These are phyloP conservation scores for Danio albolineatus DNA, from an alignment of 2,797 vertebrate genomes.

Conservation along the genomic window DNA sequence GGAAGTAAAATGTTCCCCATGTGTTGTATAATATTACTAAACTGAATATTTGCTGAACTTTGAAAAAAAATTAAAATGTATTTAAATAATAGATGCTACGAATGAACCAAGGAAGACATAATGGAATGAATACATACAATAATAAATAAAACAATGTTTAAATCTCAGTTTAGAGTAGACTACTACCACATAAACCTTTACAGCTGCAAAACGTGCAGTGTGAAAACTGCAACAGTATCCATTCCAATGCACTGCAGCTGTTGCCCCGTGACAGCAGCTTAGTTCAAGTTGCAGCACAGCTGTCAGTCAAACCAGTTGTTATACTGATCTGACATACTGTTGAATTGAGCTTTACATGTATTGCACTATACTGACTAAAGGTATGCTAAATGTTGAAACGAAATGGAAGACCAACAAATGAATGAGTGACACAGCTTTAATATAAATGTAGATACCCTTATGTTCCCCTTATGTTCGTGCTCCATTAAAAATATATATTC, in stretches of 20 bases:
- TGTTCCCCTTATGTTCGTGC: too few relatives aligned
- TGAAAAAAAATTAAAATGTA: too few relatives aligned
- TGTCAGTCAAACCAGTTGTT: conserved; percentile 10
- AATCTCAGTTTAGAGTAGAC: not conserved
- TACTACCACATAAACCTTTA: not conserved
- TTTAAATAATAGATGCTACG: too few relatives aligned
- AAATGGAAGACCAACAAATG: too few relatives aligned
- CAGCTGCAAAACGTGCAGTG: not conserved
- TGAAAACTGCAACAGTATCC: not conserved
- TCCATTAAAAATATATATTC: too few relatives aligned
- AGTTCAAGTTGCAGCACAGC: conserved; percentile 3
- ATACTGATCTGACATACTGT: not conserved
- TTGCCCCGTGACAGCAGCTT: not conserved
- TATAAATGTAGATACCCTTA: not conserved
- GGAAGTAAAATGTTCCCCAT: too few relatives aligned
- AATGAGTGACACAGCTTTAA: too few relatives aligned
- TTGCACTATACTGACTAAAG: not conserved
- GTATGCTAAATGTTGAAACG: not conserved
- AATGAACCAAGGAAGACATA: too few relatives aligned
- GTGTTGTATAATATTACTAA: too few relatives aligned
- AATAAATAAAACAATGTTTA: not conserved
- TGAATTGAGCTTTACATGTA: not conserved
- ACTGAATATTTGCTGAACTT: too few relatives aligned
- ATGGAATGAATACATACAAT: too few relatives aligned
- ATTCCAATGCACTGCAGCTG: conserved; percentile 3